Percentiles rank a stretch among this genome's conserved stretches.
These are phyloP conservation scores for Delphinus delphis DNA, from an alignment of 2,113 vertebrate genomes.

Conservation along the genomic window DNA sequence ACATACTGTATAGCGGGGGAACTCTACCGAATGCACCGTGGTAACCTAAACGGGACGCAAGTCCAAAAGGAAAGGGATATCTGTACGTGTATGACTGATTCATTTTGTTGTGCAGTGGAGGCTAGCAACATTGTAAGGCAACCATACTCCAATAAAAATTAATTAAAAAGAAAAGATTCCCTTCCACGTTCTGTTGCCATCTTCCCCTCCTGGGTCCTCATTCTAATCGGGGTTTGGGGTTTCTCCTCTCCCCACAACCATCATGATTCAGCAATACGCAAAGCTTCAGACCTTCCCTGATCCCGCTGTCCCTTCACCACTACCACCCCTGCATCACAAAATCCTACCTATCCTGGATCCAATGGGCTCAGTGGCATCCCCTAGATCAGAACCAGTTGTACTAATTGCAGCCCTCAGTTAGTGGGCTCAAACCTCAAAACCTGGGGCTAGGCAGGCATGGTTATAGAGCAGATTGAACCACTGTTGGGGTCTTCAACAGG, in stretches of 20 bases:
- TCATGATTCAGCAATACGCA: background rate
- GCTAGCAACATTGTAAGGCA: no score
- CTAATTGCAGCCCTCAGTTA: background rate
- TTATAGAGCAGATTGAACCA: background rate
- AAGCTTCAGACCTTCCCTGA: background rate
- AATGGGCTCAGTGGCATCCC: background rate
- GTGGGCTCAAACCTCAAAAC: background rate
- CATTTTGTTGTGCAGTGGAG: no score
- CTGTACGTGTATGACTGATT: no score
- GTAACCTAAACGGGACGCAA: no score
- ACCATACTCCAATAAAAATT: no score
- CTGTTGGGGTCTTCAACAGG: background rate
- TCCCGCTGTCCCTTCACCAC: background rate
- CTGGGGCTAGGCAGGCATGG: no score
- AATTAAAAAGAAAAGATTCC: no score
- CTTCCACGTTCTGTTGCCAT: background rate
- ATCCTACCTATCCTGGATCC: background rate
- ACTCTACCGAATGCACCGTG: no score
- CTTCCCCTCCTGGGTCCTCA: background rate
- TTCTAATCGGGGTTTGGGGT: background rate
- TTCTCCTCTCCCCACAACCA: background rate
- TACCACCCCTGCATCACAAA: no score
- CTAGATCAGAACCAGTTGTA: background rate
- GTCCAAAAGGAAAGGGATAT: no score
- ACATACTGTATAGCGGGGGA: no score